phyloP scores from a whole-genome alignment of 2,113 vertebrate species.

The Mungos mungo region DNA sequence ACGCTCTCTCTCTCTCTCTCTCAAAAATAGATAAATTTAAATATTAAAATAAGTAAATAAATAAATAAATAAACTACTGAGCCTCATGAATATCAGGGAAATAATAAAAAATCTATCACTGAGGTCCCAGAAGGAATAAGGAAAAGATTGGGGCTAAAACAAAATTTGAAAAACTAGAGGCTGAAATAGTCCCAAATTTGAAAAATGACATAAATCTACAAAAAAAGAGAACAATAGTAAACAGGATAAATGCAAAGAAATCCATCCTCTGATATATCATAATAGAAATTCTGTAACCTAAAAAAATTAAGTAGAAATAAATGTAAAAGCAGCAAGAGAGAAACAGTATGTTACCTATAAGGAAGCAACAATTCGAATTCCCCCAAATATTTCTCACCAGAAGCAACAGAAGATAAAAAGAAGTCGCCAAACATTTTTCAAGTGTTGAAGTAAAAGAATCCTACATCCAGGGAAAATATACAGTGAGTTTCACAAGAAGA shows the following conservation, averaged over 20 bases:
- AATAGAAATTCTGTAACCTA: background rate
- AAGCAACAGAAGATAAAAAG: background rate
- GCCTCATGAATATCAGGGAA: background rate
- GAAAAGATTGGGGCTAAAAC: background rate
- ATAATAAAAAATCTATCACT: background rate
- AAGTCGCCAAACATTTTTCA: background rate
- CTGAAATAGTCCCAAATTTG: background rate
- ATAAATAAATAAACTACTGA: background rate
- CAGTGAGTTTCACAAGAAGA: background rate
- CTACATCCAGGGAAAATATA: background rate
- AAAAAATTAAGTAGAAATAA: background rate
- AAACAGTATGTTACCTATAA: background rate
- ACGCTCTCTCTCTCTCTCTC: too few relatives aligned
- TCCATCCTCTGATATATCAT: background rate
- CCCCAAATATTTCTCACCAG: background rate
- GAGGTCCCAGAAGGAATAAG: background rate
- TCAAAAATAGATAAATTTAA: too few relatives aligned
- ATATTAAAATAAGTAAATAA: too few relatives aligned
- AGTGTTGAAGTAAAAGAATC: background rate
- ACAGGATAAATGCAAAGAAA: background rate
- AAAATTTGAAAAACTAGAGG: background rate
- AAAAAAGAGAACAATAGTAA: background rate
- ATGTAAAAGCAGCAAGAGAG: background rate
- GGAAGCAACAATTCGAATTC: background rate
- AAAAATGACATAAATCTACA: background rate